Evolutionary conservation across 2,888 invertebrate genomes (phyloP), one percentile per base, ranked within the genome.

Genomic region (Drosophila gaucha): DNA sequence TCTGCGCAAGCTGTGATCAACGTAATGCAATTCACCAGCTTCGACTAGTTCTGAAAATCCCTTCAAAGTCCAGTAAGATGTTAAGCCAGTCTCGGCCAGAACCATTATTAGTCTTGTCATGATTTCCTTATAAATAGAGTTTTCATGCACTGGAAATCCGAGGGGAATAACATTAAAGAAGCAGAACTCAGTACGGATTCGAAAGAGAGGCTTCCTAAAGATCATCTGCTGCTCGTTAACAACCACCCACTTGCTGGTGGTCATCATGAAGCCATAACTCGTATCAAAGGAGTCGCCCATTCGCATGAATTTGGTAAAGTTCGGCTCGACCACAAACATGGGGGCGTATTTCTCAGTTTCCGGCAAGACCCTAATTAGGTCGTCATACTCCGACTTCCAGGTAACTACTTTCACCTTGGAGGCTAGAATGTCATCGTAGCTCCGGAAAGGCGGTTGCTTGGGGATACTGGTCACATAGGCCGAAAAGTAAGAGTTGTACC

Each of bases 401-500:
- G 80, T 71, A 2, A 73, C 69, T 0, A 90, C 52, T 38, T 89
- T 89, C 1, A 77, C 5, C 0, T 69, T 66, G 0, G 89, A 87
- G 0, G 62, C 60, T 12, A 84, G 41, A 0, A 90, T 64, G 49
- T 90, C 90, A 26, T 90, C 89, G 12, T 77, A 89, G 12, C 59
- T 73, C 2, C 52, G 72, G 1, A 79, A 72, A 0, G 80, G 74
- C 2, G 67, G 3, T 26, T 74, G 64, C 38, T 89, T 90, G 0
- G 90, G 90, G 0, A 85, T 71, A n/a, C 76, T 88, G 1, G 89
- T 90, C 8, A 90, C 78, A 54, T 84, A 90, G 0, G 90, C 80
- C 6, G 90, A 88, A 47, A 90, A 89, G 56, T 88, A 88, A 0
- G 90, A 85, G 38, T 90, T 91, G 28, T 89, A 91, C 56, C 88